phyloP scores from a whole-genome alignment of 2,888 invertebrate genomes.

The Drosophila sordidula region DNA sequence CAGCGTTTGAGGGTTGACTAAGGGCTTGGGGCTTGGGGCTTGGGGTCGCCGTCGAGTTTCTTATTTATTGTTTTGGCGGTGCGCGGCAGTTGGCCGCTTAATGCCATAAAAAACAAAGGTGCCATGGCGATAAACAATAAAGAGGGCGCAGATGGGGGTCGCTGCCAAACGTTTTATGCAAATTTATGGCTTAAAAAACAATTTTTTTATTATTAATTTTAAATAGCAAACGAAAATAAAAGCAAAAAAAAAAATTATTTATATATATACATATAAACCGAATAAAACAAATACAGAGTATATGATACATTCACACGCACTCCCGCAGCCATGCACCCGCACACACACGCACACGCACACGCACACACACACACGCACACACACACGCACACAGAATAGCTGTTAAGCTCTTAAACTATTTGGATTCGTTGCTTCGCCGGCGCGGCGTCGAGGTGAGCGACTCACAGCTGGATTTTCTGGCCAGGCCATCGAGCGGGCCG shows the following conservation, averaged over 20 bases:
- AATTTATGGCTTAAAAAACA: constrained; percentile 61
- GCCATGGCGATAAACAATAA: constrained; percentile 75
- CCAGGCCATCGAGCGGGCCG: constrained; percentile 85
- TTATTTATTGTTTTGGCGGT: constrained; percentile 77
- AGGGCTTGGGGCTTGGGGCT: constrained; percentile 4
- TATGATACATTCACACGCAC: constrained; percentile 12
- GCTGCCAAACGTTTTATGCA: constrained; percentile 62
- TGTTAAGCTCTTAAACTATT: constrained; percentile 19
- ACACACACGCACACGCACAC: neutral
- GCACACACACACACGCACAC: neutral
- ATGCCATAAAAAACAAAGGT: constrained; percentile 78
- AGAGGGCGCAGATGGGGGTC: constrained; percentile 28
- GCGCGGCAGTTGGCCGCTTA: constrained; percentile 74
- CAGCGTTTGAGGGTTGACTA: constrained; percentile 21
- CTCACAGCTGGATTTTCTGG: constrained; percentile 17
- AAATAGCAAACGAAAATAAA: constrained; percentile 27
- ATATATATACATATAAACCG: constrained; percentile 4
- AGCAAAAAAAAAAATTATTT: constrained; percentile 13
- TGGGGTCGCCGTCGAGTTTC: constrained; percentile 45
- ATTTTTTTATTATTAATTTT: constrained; percentile 59
- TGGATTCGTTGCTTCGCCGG: neutral
- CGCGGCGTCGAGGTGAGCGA: constrained; percentile 14
- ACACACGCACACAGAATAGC: constrained; percentile 1
- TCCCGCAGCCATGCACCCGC: neutral
- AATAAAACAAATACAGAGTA: constrained; percentile 13